These are phyloP conservation scores for Rhynchotus rufescens DNA, from an alignment of 2,797 vertebrate genomes.

Conservation along the genomic window DNA sequence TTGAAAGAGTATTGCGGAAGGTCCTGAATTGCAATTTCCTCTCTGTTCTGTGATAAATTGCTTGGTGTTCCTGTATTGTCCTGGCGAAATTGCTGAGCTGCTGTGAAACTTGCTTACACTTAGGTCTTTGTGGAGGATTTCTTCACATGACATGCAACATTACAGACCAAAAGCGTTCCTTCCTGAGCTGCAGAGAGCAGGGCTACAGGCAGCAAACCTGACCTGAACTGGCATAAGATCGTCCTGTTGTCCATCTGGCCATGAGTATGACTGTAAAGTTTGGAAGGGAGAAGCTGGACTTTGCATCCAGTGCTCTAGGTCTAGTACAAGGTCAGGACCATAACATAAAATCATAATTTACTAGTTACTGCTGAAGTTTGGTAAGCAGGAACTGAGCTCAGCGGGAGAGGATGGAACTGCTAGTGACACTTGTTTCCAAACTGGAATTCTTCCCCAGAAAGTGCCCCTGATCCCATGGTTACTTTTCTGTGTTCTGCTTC, in stretches of 20 bases:
- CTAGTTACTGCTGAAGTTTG: neutral
- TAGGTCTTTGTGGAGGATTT: neutral
- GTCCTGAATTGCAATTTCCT: neutral
- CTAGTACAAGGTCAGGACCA: neutral
- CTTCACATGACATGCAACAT: neutral
- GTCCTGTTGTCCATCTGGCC: neutral
- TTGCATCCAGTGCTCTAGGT: neutral
- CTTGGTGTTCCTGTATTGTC: neutral
- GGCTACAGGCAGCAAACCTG: neutral
- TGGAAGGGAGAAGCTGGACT: neutral
- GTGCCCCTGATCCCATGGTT: neutral
- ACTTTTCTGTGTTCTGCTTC: neutral
- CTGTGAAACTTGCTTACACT: neutral
- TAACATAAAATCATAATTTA: neutral
- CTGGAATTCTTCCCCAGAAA: neutral
- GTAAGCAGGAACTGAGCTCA: neutral
- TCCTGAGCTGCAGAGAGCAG: neutral
- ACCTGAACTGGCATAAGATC: neutral
- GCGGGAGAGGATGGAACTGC: neutral
- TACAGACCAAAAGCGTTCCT: neutral
- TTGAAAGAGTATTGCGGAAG: neutral
- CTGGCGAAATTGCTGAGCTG: neutral
- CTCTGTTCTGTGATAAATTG: neutral
- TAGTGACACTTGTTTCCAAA: neutral
- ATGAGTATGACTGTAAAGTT: neutral